Evolutionary conservation across 23 tunicate species (phyloP).

Genomic region (Diplosoma virens): DNA sequence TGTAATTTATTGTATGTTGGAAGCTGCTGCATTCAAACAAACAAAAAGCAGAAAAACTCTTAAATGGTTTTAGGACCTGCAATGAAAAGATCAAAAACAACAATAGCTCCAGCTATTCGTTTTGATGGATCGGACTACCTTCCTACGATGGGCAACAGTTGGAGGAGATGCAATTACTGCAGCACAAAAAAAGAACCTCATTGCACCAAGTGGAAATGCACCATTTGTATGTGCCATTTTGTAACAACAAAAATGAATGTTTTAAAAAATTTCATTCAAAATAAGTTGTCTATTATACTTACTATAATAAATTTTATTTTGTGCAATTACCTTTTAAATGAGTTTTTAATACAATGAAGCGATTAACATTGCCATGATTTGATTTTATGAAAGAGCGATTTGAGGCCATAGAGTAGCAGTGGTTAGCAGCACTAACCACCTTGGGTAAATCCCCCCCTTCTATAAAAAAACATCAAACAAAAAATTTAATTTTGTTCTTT

Average conservation of each 20-base stretch:
- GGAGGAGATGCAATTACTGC: slow-evolving; percentile 7
- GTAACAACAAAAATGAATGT: slow-evolving; percentile 7
- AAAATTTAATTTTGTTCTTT: too few relatives aligned
- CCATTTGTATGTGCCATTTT: slow-evolving; percentile 2
- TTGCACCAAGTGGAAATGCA: slow-evolving; percentile 10
- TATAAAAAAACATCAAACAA: too few relatives aligned
- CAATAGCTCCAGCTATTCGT: background rate
- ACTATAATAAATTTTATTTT: too few relatives aligned
- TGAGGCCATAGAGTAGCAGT: too few relatives aligned
- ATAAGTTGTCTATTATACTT: background rate
- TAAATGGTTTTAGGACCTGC: background rate
- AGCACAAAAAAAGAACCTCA: background rate
- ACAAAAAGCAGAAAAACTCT: background rate
- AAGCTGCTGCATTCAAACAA: background rate
- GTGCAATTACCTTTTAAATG: too few relatives aligned
- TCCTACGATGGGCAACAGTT: background rate
- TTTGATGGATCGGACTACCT: slow-evolving; percentile 2
- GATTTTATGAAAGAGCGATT: too few relatives aligned
- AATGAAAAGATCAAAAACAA: slow-evolving; percentile 2
- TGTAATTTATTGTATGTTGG: background rate
- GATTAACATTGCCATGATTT: too few relatives aligned
- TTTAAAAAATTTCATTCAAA: slow-evolving; percentile 6
- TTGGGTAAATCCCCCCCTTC: too few relatives aligned
- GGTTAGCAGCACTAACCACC: too few relatives aligned
- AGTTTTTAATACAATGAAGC: too few relatives aligned